These are phyloP conservation scores for Hartigia nigra DNA, from an alignment of 2,888 invertebrate genomes.

Conservation along the genomic window DNA sequence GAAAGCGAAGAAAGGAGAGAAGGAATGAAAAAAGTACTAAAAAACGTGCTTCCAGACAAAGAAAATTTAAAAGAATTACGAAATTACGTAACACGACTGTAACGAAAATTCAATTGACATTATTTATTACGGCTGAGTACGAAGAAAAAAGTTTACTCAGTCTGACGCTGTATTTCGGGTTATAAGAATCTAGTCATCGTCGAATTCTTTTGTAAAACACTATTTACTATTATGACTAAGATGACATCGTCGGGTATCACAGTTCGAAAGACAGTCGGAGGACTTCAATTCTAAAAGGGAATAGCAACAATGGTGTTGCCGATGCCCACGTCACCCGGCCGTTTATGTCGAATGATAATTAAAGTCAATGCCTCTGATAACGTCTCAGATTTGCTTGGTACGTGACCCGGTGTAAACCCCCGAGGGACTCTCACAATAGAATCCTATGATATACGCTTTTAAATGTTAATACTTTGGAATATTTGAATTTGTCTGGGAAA, in stretches of 20 bases:
- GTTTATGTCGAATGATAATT: conserved; percentile 14
- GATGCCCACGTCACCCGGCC: neutral
- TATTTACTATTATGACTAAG: neutral
- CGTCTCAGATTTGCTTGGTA: conserved; percentile 19
- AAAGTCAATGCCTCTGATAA: conserved; percentile 34
- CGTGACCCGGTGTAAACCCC: conserved; percentile 9
- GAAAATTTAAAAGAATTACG: neutral
- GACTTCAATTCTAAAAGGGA: neutral
- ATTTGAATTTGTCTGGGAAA: neutral
- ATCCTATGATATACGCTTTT: neutral
- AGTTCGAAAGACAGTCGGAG: neutral
- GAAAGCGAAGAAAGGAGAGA: neutral
- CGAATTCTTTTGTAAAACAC: neutral
- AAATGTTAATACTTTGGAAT: neutral
- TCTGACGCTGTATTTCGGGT: neutral
- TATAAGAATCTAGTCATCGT: neutral
- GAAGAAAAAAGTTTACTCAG: neutral
- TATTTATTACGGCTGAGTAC: neutral
- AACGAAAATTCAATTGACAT: neutral
- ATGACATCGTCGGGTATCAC: neutral
- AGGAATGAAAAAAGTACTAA: neutral
- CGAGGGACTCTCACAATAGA: neutral
- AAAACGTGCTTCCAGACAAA: neutral
- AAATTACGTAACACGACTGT: neutral
- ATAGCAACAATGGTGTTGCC: conserved; percentile 1